Base-by-base conservation (phyloP, 2,888 invertebrate genomes). In the Tridacna crocea region DNA sequence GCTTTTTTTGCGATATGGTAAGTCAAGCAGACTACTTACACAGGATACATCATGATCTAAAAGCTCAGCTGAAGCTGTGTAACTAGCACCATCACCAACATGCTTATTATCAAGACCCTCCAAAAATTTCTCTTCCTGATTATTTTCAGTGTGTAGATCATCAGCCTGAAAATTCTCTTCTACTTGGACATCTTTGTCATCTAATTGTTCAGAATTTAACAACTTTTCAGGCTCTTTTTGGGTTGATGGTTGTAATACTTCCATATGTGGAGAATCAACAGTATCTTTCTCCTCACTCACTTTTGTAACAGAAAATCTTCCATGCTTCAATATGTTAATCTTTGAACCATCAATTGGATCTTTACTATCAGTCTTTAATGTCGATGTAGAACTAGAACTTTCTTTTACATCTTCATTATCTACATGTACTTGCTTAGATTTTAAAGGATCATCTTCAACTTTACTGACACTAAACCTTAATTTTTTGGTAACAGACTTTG, bases 391-490 rank as follows among this genome's bases (percentile, higher is more conserved):
- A 63, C 51, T 55, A 46, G 58, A 22, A 63, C 47, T 68, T 26
- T 61, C 72, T 22, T 68, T 6, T 26, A 27, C 36, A 26, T 73
- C 72, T 27, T 61, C 72, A 26, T 26, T 51, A 27, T 27, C 55
- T 58, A 72, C 61, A 55, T 74, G 70, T 58, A 72, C 61, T 63
- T 74, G 70, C 36, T 75, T 12, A 13, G 48, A 15, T 63, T 84
- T 85, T 27, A 90, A 77, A 17, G 89, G 85, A 79, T 91, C 91
- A 75, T 91, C 87, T 65, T 88, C 87, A 36, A 91, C 91, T 72
- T 87, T 85, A 77, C 90, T 89, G 8, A 92, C 91, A 80, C 82
- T 85, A 82, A 92, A 92, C 27, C 92, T 85, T 26, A 91, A 88
- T 66, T 80, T 85, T 51, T 82, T 84, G 8, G 79, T 70, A 47